Evolutionary conservation across 2,113 vertebrate species (phyloP), one percentile per base, ranked within the genome.

Genomic region (Crotalus horridus): DNA sequence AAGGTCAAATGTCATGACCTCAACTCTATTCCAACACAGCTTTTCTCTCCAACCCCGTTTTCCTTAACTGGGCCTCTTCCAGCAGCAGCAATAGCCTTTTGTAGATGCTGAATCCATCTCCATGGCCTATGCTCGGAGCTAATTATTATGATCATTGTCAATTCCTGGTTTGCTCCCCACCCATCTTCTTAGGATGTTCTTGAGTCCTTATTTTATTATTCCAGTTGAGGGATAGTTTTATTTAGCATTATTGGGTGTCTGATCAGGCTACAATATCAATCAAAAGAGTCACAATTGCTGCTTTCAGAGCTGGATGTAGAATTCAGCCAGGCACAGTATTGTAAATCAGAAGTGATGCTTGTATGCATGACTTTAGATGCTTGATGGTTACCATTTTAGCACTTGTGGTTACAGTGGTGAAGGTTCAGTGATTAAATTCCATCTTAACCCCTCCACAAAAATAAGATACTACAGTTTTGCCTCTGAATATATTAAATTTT

Each of bases 1-100:
- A 89, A 94, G 96, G 96, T 97, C 93, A 9, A 91, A 93, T 95
- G 96, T 96, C 96, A 51, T 0, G 93, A 97, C 96, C 96, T 94
- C 89, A 92, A 96, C 48, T 94, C 54, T 94, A 94, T 95, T 96
- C 94, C 53, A 91, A 89, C 94, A 95, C 96, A 90, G 96, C 95
- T 96, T 96, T 95, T 95, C 94, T 96, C 92, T 93, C 61, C 91
- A 0, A 0, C 0, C 0, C 17, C 48, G 59, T 93, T 94, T 2
- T 48, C 95, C 95, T 95, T 91, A 0, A 2, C 92, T 92, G 95
- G 96, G 95, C 96, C 95, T 92, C 96, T 93, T 90, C 69, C 69
- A 55, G 69, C 69, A 91, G 90, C 69, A 3, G 13, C 85, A 1
- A 43, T 81, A 43, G 6, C 93, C 95, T 93, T 95, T 95, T 94